Evolutionary conservation across 2,113 vertebrate genomes (phyloP), one percentile per base, ranked within the genome.

Genomic region (Pollimyrus isidori): DNA sequence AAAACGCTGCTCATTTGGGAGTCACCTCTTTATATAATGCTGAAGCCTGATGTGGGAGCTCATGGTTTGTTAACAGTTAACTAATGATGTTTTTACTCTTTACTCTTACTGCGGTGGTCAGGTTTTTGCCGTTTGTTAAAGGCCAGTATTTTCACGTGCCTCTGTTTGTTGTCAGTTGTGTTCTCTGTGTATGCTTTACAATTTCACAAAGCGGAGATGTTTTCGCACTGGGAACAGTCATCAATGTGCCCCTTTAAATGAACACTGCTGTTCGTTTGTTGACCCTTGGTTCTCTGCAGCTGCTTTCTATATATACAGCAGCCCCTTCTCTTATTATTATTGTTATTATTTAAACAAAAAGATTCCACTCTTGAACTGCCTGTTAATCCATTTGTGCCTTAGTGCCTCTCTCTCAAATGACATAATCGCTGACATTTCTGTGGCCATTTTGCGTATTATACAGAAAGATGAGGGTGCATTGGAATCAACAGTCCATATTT

Each of bases 401-500:
- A 19, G 6, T 17, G 48, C 11, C 84, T 89, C 26, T 69, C 62
- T 30, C 62, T 30, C 62, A 69, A 30, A 69, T 69, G n/a, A 69
- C 26, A 69, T 30, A 26, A 30, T 30, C 10, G n/a, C 26, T 69
- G 62, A 69, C n/a, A 10, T 69, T 69, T 69, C 62, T 30, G 26
- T 69, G 62, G 62, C 30, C 62, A 69, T 26, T 13, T 30, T 69
- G 62, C 62, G 0, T 30, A 69, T 30, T 30, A 69, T 26, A 26
- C 10, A 69, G 62, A 30, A 30, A 88, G 76, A 45, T 86, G 69
- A 23, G 53, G 73, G 80, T 45, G 62, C 15, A 30, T 52, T 46
- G 42, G 53, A 90, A 48, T 52, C 19, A 48, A 42, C 65, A 52
- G 87, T 76, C 80, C 76, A 89, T 23, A 73, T 49, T 56, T n/a